Evolutionary conservation across 2,888 invertebrate genomes (phyloP).

Genomic region (Nephrotoma guestfalica): DNA sequence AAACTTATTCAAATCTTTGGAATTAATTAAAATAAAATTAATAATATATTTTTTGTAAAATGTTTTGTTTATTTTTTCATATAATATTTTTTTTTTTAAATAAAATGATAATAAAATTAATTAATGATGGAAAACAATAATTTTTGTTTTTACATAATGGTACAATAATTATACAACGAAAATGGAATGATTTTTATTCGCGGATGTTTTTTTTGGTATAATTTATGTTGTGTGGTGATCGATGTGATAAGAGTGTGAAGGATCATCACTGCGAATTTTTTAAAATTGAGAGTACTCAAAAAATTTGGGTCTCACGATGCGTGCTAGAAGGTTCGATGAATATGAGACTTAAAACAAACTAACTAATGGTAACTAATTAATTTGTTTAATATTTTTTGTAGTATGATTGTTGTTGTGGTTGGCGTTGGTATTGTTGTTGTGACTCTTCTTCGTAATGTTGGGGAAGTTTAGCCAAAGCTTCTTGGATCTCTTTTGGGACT

Average conservation of each 20-base stretch:
- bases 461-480: constrained; percentile 23
- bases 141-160: not conserved
- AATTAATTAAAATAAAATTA: not conserved
- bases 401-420: constrained; percentile 3
- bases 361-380: not conserved
- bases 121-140: not conserved
- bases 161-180: not conserved
- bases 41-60: not conserved
- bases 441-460: constrained; percentile 6
- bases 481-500: constrained; percentile 56
- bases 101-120: not conserved
- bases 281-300: not conserved
- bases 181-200: not conserved
- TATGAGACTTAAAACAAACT: not conserved
- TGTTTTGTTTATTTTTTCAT: not conserved
- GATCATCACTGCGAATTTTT: not conserved
- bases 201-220: constrained; percentile 4
- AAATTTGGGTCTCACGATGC: not conserved
- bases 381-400: constrained; percentile 5
- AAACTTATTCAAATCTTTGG: not conserved
- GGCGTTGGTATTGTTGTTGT: not conserved
- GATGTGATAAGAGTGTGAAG: not conserved
- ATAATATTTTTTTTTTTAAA: not conserved
- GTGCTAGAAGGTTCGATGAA: not conserved
- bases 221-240: not conserved